Conservation (phyloP, 2,113 vertebrate genomes). For the Saccopteryx bilineata region DNA sequence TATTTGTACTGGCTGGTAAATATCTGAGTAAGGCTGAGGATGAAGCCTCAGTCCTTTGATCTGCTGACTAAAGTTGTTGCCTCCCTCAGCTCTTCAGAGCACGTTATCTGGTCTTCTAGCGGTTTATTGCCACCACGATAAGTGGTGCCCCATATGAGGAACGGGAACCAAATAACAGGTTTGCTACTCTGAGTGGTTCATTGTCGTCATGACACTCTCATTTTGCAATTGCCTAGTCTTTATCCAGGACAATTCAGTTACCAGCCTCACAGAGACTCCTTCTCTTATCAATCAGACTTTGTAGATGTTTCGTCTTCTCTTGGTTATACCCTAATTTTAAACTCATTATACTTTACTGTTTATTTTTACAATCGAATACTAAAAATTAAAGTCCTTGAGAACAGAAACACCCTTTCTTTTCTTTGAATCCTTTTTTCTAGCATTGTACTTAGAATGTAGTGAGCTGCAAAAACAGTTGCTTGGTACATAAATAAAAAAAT, state of each 20-base stretch:
- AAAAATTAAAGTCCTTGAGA: not conserved
- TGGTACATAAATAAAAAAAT: constrained; percentile 35
- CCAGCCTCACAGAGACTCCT: not conserved
- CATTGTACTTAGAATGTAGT: not conserved
- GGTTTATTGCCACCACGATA: too few relatives aligned
- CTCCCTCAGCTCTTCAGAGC: too few relatives aligned
- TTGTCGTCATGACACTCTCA: not conserved
- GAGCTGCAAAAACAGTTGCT: not conserved
- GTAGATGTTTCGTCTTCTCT: not conserved
- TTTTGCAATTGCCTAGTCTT: not conserved
- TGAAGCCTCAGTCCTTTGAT: too few relatives aligned
- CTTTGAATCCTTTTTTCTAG: not conserved
- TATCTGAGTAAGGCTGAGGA: too few relatives aligned
- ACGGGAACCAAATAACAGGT: too few relatives aligned
- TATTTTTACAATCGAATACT: not conserved
- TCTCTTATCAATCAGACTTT: not conserved
- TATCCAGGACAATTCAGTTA: not conserved
- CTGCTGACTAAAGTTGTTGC: too few relatives aligned
- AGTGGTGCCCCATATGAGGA: too few relatives aligned
- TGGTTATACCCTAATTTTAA: not conserved
- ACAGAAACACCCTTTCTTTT: not conserved
- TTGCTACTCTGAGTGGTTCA: too few relatives aligned
- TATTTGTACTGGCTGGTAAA: too few relatives aligned
- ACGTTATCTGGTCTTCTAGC: too few relatives aligned
- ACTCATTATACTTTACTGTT: not conserved